Base-by-base conservation (phyloP, 2,113 vertebrate species). In the Syngnathoides biaculeatus region DNA sequence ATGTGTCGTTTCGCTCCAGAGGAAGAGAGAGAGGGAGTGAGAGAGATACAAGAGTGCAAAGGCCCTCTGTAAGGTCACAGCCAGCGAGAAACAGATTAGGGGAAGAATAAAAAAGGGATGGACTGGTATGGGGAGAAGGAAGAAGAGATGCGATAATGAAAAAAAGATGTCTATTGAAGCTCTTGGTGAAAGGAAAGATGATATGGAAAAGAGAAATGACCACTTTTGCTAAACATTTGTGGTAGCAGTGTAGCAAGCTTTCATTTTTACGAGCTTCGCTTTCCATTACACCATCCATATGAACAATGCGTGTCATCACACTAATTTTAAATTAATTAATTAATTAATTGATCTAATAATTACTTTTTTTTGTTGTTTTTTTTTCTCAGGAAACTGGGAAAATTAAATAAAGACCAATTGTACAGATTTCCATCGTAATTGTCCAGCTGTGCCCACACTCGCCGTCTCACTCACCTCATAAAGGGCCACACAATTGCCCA, bases 1-100 rank as follows among this genome's bases (percentile, higher is more conserved):
- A 93, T 92, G 80, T 89, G 91, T 90, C 88, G 87, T 89, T 92
- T 90, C 84, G 75, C 79, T 85, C 85, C 64, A 61, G 79, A 88
- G 84, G 79, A 76, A 61, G 70, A 64, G 69, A 63, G 62, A 63
- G 59, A 71, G 48, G 38, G 64, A 63, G 59, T 69, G 43, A 47
- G 52, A 76, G 68, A 70, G 53, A 48, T 52, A 69, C 20, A 63
- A 56, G 67, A 77, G 86, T 81, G 81, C 80, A 86, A 72, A 84
- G 47, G 81, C 80, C 77, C 72, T 67, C 77, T 86, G 71, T 89
- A 86, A 89, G 89, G 90, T 89, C 86, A 91, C 62, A 78, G 68
- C 39, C 72, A 82, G 77, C 83, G 77, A 77, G 65, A 69, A 79
- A 77, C 50, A 55, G 40, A 72, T 72, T 75, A 71, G 73, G 81